phyloP scores from a whole-genome alignment of 2,113 vertebrate genomes.

The Cheilinus undulatus region DNA sequence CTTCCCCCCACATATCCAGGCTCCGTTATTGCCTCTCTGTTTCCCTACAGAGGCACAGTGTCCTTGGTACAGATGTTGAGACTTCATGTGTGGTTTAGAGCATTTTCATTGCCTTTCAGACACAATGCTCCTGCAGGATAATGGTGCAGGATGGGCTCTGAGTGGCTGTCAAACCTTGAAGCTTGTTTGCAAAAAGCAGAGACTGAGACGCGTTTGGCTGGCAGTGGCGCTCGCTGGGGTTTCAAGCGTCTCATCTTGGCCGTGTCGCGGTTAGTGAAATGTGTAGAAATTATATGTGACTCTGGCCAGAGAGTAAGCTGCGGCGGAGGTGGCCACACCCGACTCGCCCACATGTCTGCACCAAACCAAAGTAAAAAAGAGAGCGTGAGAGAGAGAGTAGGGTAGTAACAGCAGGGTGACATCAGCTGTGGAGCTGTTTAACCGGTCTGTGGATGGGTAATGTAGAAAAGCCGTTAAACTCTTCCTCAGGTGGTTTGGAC shows the following conservation, averaged over 20 bases:
- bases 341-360: conserved; percentile 71
- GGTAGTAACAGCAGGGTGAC: conserved; percentile 38
- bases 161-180: conserved; percentile 60
- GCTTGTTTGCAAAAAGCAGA: conserved; percentile 50
- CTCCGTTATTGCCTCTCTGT: conserved; percentile 24
- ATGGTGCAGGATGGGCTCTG: conserved; percentile 47
- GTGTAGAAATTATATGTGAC: conserved; percentile 82
- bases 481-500: conserved; percentile 51
- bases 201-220: conserved; percentile 35
- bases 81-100: conserved; percentile 41
- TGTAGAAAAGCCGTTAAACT: conserved; percentile 73
- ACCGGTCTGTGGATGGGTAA: conserved; percentile 66
- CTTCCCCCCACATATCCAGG: background rate
- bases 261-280: conserved; percentile 78
- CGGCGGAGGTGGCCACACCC: conserved; percentile 70
- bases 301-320: conserved; percentile 75
- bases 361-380: conserved; percentile 7
- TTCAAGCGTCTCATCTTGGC: conserved; percentile 75
- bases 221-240: conserved; percentile 46
- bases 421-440: conserved; percentile 67
- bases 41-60: conserved; percentile 41
- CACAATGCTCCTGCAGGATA: conserved; percentile 31
- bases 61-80: conserved; percentile 65
- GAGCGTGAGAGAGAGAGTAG: background rate
- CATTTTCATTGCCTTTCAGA: conserved; percentile 39